Evolutionary conservation across 2,113 vertebrate genomes (phyloP), one percentile per base, ranked within the genome.

Genomic region (Bettongia penicillata): DNA sequence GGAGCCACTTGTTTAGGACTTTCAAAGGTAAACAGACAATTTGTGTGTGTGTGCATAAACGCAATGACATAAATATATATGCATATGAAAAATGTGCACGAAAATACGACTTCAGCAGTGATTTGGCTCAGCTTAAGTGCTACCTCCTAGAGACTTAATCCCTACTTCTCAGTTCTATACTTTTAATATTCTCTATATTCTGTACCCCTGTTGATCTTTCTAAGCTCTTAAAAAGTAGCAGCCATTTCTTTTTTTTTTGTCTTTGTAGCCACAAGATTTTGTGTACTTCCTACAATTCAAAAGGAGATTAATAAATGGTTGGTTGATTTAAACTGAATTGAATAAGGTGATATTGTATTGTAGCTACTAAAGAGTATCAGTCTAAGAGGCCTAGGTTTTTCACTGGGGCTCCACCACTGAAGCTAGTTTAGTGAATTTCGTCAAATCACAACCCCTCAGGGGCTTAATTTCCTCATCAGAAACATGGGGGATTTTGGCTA

Each of bases 341-440:
- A 48, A 48, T 48, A 48, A 48, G 48, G 48, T 48, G 48, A 51
- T 51, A 51, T 9, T 8, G 10, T 19, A 43, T 84, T 84, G 37
- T 84, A 68, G 28, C 12, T 37, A 37, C 31, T 37, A 68, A 37
- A 37, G 94, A 94, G 53, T 9, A 77, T 89, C 6, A 92, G 53
- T 91, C 3, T 8, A 52, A 53, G 89, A 94, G 28, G 26, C 11
- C 12, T 84, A 92, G 16, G 0, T 48, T 91, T 91, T 25, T 91
- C 92, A 25, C 51, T 0, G 7, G 31, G 19, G 61, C 0, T 95
- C 37, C 92, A 52, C 37, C 43, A 89, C 9, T 9, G 12, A 51
- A 96, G 94, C 93, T 92, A 91, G 8, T 48, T 47, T 95, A 84
- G 51, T 93, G 53, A 93, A 94, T 94, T 90, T 95, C 0, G 10